phyloP scores from a whole-genome alignment of 2,888 invertebrate genomes.

The Cryptophagus acutangulus region DNA sequence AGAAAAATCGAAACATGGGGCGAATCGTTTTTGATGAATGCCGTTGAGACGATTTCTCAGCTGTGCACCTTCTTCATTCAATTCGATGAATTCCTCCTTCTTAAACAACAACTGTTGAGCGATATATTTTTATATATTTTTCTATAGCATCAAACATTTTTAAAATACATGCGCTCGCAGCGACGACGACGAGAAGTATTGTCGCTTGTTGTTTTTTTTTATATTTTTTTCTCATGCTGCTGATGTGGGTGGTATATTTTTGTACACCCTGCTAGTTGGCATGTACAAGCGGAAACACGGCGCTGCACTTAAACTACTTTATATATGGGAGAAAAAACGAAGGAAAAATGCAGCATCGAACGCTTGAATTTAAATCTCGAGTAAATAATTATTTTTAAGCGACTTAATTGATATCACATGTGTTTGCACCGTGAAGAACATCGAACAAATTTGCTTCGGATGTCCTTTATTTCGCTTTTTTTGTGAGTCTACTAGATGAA shows the following conservation, averaged over 20 bases:
- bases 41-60: neutral
- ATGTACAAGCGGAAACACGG: conserved; percentile 1
- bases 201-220: too few relatives aligned
- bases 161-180: too few relatives aligned
- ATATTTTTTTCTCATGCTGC: too few relatives aligned
- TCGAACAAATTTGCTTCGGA: neutral
- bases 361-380: neutral
- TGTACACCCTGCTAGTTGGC: too few relatives aligned
- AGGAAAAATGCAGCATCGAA: neutral
- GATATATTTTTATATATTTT: too few relatives aligned
- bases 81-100: too few relatives aligned
- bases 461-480: too few relatives aligned
- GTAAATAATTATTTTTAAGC: conserved; percentile 1
- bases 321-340: neutral
- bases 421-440: too few relatives aligned
- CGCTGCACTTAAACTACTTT: neutral
- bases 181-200: too few relatives aligned
- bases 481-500: neutral
- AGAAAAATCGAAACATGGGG: neutral
- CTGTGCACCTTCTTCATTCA: too few relatives aligned
- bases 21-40: neutral
- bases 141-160: too few relatives aligned
- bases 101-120: too few relatives aligned
- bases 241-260: conserved; percentile 1
- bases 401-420: conserved; percentile 1